A percentile compares a stretch with the other conserved stretches of the same genome.
phyloP scores from a whole-genome alignment of 2,113 vertebrate species.

The Trematocara variabile region DNA sequence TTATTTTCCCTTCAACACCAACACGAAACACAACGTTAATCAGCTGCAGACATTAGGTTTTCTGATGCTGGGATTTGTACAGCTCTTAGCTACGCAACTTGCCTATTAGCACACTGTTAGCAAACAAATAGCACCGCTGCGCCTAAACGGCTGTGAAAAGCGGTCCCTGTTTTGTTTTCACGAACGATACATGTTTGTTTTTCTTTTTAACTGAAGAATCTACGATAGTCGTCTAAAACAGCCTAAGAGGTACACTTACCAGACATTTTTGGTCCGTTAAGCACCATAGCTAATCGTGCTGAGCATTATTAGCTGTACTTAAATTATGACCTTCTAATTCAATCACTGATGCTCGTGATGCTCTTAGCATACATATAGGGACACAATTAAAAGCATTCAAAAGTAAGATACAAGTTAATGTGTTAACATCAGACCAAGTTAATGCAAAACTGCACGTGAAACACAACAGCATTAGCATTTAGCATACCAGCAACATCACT shows the following conservation, averaged over 20 bases:
- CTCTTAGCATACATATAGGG: background rate
- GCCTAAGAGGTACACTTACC: background rate
- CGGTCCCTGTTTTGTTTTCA: background rate
- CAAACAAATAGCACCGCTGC: constrained; percentile 6
- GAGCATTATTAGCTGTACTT: constrained; percentile 21
- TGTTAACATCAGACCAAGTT: background rate
- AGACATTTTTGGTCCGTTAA: background rate
- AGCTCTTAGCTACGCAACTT: background rate
- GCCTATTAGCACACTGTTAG: constrained; percentile 11
- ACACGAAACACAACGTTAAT: background rate
- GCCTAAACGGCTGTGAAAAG: background rate
- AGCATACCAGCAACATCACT: background rate
- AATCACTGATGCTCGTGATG: background rate
- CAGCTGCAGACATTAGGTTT: background rate
- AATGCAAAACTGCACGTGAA: background rate
- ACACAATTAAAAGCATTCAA: rapidly evolving
- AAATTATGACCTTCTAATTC: background rate
- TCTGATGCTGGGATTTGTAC: background rate
- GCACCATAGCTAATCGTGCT: background rate
- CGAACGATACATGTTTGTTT: rapidly evolving
- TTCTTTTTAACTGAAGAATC: background rate
- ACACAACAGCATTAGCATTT: background rate
- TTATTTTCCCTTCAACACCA: background rate
- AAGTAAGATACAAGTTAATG: background rate
- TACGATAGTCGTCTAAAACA: rapidly evolving